phyloP scores from a whole-genome alignment of 2,113 vertebrate species.

The Tichodroma muraria region DNA sequence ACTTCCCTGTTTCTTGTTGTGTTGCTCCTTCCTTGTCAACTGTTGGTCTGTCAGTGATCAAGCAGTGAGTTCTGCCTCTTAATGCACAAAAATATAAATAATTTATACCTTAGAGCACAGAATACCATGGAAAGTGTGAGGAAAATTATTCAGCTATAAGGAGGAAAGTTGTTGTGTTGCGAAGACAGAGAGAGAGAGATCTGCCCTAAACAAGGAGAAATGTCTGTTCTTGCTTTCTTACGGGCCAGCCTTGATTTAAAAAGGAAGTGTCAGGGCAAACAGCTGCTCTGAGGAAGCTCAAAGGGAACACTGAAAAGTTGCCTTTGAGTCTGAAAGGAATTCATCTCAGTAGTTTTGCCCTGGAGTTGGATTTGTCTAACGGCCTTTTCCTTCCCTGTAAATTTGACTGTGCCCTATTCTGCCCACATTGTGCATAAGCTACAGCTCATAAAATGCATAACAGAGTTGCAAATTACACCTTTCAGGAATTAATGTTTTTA shows the following conservation, averaged over 20 bases:
- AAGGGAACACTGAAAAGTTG: neutral
- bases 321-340: neutral
- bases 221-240: neutral
- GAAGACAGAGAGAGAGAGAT: neutral
- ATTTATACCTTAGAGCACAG: neutral
- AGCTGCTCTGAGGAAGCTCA: neutral
- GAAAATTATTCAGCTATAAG: neutral
- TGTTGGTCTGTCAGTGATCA: neutral
- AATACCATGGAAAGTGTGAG: neutral
- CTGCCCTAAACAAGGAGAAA: neutral
- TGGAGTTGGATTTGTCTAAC: neutral
- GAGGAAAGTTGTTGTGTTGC: neutral
- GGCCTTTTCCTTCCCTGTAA: neutral
- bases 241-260: neutral
- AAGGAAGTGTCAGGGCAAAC: neutral
- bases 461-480: neutral
- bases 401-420: neutral
- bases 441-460: neutral
- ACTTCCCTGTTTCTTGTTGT: too few relatives aligned
- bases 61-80: neutral
- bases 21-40: neutral
- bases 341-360: neutral
- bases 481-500: neutral
- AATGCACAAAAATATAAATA: neutral
- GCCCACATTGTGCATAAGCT: neutral